phyloP scores from a whole-genome alignment of 2,113 vertebrate genomes.

The Gracilinanus agilis region DNA sequence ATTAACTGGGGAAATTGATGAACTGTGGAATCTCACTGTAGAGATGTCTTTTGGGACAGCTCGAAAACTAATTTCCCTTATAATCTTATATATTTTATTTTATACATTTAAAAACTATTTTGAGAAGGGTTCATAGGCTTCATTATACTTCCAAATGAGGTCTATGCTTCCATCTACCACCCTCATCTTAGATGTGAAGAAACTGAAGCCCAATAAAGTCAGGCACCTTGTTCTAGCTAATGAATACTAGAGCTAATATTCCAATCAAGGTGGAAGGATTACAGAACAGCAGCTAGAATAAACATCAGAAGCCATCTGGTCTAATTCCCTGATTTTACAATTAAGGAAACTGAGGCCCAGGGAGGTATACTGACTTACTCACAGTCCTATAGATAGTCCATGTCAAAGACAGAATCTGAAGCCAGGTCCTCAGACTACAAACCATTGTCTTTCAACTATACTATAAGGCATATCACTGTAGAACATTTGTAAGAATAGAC shows the following conservation, averaged over 20 bases:
- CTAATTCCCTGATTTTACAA: neutral
- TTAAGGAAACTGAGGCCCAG: neutral
- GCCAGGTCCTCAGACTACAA: neutral
- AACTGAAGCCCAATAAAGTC: neutral
- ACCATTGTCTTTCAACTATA: neutral
- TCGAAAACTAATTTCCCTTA: neutral
- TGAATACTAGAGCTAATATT: neutral
- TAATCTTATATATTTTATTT: neutral
- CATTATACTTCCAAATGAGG: neutral
- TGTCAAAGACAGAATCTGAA: neutral
- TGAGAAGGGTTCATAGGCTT: neutral
- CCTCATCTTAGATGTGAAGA: neutral
- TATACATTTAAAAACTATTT: neutral
- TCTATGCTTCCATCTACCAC: neutral
- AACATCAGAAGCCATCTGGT: neutral
- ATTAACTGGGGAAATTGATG: neutral
- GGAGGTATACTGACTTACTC: neutral
- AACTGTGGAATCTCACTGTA: neutral
- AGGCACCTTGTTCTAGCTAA: neutral
- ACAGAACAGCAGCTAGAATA: neutral
- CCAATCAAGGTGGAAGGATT: neutral
- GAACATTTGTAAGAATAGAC: neutral
- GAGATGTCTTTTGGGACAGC: neutral
- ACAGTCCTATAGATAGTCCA: neutral
- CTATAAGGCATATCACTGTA: neutral